Base-by-base conservation (phyloP, 2,113 vertebrate species). In the Bungarus multicinctus region DNA sequence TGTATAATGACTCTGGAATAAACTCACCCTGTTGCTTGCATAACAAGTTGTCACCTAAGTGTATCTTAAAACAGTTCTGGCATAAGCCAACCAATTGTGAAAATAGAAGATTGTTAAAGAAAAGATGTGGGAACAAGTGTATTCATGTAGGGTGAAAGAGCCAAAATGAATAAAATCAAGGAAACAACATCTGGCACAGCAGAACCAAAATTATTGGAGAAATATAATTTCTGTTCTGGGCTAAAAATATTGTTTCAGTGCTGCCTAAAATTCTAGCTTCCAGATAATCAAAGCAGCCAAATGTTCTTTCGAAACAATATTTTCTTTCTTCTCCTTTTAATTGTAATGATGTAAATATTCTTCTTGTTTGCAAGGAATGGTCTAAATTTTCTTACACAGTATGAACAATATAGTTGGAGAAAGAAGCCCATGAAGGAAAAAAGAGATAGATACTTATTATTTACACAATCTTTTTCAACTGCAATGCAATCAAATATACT, bases 321-420 rank as follows among this genome's bases (percentile, higher is more conserved):
- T 85, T 91, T 45, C 20, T 47, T 47, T n/a, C 22, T 86, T 47
- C 11, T 57, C 43, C 30, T 58, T 89, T 27, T 64, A 88, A 2
- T 5, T 91, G 93, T 52, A 50, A 20, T 88, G 91, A 34, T 14
- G 94, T 86, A 93, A 94, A 86, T 92, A 74, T 88, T 93, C 90
- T 93, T 14, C 12, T 18, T 89, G 12, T 47, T 85, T 93, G 53
- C 91, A 96, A 94, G 25, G 10, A 89, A 93, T 94, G 25, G 23
- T 2, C 34, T 85, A 94, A 93, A 90, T 86, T 91, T 88, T 92
- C 50, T 2, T 60, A 34, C 74, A 39, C 18, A 39, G 6, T 20
- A 43, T 43, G 34, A 81, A 43, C 74, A 60, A 92, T 30, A 69
- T 0, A 18, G 0, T n/a, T 0, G 18, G 52, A 20, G 12, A 87